Conservation (phyloP, 2,888 invertebrate species). For the Dicroscelio sp. region DNA sequence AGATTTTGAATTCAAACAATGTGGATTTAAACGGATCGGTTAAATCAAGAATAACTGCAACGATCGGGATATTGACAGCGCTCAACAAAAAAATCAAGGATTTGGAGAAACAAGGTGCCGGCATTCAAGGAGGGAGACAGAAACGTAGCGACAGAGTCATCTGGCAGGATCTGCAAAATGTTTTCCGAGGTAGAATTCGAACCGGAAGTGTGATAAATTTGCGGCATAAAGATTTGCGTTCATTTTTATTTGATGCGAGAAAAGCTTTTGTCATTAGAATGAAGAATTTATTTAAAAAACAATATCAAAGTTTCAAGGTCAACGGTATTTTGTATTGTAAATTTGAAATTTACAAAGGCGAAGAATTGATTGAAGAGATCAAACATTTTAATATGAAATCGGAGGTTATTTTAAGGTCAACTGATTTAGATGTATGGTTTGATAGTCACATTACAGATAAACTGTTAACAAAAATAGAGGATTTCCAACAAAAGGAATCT, state of each 20-base stretch:
- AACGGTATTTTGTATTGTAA: conserved; percentile 16
- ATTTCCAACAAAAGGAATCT: conserved; percentile 40
- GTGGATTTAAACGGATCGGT: too few species aligned
- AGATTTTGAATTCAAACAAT: too few species aligned
- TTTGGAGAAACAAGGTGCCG: background rate
- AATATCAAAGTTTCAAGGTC: background rate
- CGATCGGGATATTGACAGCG: background rate
- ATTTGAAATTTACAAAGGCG: conserved; percentile 5
- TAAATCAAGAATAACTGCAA: too few species aligned
- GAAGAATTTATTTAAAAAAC: conserved; percentile 22
- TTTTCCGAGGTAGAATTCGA: background rate
- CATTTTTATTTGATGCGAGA: conserved; percentile 33
- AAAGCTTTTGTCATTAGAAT: conserved; percentile 8
- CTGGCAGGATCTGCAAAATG: background rate
- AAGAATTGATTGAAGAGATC: conserved; percentile 7
- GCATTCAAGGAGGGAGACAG: background rate
- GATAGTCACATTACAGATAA: conserved; percentile 18
- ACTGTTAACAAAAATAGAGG: conserved; percentile 45
- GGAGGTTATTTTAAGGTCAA: conserved; percentile 42
- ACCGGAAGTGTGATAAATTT: background rate
- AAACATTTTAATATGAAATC: background rate
- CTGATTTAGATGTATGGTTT: conserved; percentile 31
- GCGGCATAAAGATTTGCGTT: background rate
- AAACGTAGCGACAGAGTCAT: background rate
- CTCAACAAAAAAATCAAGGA: too few species aligned